Evolutionary conservation across 2,797 vertebrate genomes (phyloP), one percentile per base, ranked within the genome.

Genomic region (Lophotriccus pileatus): DNA sequence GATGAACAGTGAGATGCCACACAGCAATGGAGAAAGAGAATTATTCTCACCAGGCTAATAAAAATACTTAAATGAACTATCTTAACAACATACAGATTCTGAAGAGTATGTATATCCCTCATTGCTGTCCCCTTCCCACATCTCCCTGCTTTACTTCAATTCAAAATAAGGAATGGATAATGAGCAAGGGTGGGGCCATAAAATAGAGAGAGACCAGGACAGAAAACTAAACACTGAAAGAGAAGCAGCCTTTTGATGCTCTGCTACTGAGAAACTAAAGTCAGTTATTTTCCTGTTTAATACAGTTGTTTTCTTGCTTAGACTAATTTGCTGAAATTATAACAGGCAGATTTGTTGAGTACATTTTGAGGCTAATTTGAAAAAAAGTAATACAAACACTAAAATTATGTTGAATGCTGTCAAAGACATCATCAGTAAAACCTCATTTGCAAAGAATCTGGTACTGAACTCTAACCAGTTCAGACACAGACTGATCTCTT

Each of bases 361-460:
- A 22, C 6, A 5, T 56, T 92, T 68, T 41, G n/a, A 73, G 30
- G 24, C 25, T 66, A 78, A 52, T 86, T 93, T 21, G 67, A 67
- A 89, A 27, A 79, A 23, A 79, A 66, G 78, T 14, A 17, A 87
- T 39, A 83, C 18, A 44, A 95, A 93, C 78, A 89, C 73, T 73
- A 79, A 96, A 95, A 43, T 56, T 53, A 43, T 89, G 84, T 82
- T 90, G 84, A 89, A 95, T 68, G 41, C 47, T 81, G 70, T 74
- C 76, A 89, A 92, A 93, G 80, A 93, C 36, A 92, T 32, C 47
- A 62, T 60, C 93, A 66, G 43, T 58, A 69, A 91, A 89, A 69
- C 39, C 62, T 87, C 34, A 66, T 69, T 87, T 82, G 78, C 55
- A 66, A 92, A 94, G 89, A 97, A 97, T 92, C 95, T 96, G 91